A percentile compares a stretch with the other conserved stretches of the same genome.
phyloP scores from a whole-genome alignment of 1,140 invertebrate genomes.

The Druon quercuslanigerum region DNA sequence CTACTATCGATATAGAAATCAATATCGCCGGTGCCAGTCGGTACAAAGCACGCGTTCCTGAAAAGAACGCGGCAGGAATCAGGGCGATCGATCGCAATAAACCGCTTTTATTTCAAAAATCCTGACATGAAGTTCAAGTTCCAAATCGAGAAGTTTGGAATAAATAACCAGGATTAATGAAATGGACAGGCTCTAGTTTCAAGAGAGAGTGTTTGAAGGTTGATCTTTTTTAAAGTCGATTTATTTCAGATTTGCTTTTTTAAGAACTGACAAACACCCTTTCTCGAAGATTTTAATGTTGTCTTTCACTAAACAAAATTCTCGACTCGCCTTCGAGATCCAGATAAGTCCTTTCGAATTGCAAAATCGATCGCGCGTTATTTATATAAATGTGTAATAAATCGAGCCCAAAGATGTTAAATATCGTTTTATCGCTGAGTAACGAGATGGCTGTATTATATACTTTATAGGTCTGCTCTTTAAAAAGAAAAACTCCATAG shows the following conservation, averaged over 20 bases:
- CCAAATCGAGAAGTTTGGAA: not conserved
- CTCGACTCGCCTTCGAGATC: not conserved
- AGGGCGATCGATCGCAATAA: not conserved
- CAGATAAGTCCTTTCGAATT: not conserved
- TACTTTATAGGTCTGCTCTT: conserved; percentile 67
- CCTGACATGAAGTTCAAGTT: not conserved
- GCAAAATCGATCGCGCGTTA: conserved; percentile 36
- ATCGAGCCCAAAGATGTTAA: conserved; percentile 76
- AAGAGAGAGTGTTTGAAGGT: not conserved
- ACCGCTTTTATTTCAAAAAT: not conserved
- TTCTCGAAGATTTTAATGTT: conserved; percentile 43
- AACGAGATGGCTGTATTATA: conserved; percentile 72
- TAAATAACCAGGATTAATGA: conserved; percentile 4
- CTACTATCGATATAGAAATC: conserved; percentile 27
- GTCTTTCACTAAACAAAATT: conserved; percentile 35
- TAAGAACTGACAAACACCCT: conserved; percentile 19
- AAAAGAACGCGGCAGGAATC: not conserved
- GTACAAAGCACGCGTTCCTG: not conserved
- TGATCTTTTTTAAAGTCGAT: not conserved
- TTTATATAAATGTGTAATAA: conserved; percentile 75
- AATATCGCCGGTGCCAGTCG: not conserved
- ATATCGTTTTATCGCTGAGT: conserved; percentile 66
- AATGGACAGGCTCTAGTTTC: not conserved
- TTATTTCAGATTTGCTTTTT: not conserved
- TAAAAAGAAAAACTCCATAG: conserved; percentile 58